Evolutionary conservation across 2,888 invertebrate genomes (phyloP).

Genomic region (Pristionchus mayeri): DNA sequence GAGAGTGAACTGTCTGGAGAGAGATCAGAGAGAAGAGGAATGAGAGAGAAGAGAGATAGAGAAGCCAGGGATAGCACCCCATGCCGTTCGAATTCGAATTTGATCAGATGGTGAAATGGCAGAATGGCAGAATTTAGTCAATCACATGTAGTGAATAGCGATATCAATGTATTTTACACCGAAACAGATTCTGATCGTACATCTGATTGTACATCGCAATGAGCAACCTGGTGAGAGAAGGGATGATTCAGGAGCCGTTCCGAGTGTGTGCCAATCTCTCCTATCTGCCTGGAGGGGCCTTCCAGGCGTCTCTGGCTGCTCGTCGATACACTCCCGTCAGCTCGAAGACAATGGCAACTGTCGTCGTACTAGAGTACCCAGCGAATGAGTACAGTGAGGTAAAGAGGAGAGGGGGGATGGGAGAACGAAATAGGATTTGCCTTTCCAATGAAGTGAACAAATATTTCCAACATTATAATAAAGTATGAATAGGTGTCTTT

Average conservation of each 20-base stretch:
- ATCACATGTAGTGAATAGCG: background rate
- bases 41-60: background rate
- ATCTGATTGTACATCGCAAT: too few species aligned
- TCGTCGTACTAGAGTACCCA: constrained; percentile 66
- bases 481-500: too few species aligned
- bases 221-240: too few species aligned
- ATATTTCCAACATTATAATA: too few species aligned
- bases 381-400: constrained; percentile 68
- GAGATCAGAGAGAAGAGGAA: constrained; percentile 19
- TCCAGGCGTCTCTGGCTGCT: constrained; percentile 60
- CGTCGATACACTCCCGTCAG: constrained; percentile 56
- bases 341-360: constrained; percentile 60
- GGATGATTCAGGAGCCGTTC: constrained; percentile 45
- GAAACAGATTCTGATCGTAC: too few species aligned
- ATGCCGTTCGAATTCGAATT: constrained; percentile 15
- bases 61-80: background rate
- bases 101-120: too few species aligned
- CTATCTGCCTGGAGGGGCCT: constrained; percentile 60
- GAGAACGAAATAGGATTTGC: too few species aligned
- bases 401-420: too few species aligned
- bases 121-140: background rate
- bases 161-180: too few species aligned
- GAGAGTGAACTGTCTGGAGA: background rate
- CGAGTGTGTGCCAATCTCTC: constrained; percentile 63
- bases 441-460: too few species aligned